phyloP scores from a whole-genome alignment of 2,797 vertebrate species.

The Pangasius macronema region DNA sequence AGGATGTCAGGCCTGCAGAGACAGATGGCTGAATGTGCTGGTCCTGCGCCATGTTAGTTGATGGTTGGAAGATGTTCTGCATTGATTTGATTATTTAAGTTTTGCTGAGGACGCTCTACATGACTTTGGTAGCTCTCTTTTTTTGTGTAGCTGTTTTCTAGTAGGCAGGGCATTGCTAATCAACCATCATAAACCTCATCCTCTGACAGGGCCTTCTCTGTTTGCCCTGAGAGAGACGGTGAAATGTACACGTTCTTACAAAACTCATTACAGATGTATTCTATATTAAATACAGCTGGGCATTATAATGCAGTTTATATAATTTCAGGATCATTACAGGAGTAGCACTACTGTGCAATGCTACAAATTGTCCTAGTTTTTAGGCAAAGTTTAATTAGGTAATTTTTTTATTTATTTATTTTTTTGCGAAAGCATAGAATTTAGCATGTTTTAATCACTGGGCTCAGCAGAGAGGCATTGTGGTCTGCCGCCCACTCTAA shows the following conservation, averaged over 20 bases:
- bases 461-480: slow-evolving; percentile 62
- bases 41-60: slow-evolving; percentile 71
- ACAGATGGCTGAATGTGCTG: slow-evolving; percentile 54
- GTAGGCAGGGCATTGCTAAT: slow-evolving; percentile 76
- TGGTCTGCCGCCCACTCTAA: slow-evolving; percentile 61
- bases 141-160: slow-evolving; percentile 65
- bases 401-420: not conserved
- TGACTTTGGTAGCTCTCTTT: slow-evolving; percentile 39
- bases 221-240: slow-evolving; percentile 31
- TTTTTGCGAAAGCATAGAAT: slow-evolving; percentile 38
- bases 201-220: slow-evolving; percentile 55
- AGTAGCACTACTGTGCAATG: not conserved
- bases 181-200: slow-evolving; percentile 77
- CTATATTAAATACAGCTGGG: slow-evolving; percentile 65
- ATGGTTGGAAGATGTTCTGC: slow-evolving; percentile 76
- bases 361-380: slow-evolving; percentile 1
- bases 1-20: slow-evolving; percentile 41
- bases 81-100: slow-evolving; percentile 72
- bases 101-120: slow-evolving; percentile 57
- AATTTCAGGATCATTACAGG: slow-evolving; percentile 34
- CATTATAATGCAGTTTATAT: slow-evolving; percentile 69
- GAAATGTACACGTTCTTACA: slow-evolving; percentile 61
- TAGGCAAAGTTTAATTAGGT: not conserved
- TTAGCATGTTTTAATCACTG: slow-evolving; percentile 55
- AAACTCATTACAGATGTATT: slow-evolving; percentile 62